Conservation (phyloP, 2,888 invertebrate species). For the Cynaeus angustus region DNA sequence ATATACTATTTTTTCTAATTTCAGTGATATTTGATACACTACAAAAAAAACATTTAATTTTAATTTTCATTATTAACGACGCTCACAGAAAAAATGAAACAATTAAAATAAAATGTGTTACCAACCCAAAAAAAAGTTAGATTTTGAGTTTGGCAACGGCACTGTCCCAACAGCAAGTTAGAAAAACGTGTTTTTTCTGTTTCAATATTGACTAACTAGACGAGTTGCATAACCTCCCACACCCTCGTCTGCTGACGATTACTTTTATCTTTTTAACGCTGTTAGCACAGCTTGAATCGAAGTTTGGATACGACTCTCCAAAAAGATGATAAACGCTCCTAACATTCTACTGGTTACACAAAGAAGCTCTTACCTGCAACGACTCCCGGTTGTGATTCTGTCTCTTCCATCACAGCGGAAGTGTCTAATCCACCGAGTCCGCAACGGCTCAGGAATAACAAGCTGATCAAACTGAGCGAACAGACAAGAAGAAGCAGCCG, state of each 20-base stretch:
- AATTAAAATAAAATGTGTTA: no score
- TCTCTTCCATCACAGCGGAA: constrained; percentile 52
- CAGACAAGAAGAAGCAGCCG: constrained; percentile 75
- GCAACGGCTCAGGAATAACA: constrained; percentile 75
- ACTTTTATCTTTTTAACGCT: background rate
- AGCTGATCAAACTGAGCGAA: constrained; percentile 74
- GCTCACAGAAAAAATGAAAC: no score
- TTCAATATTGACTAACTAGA: no score
- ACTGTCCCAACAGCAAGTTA: no score
- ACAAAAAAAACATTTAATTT: no score
- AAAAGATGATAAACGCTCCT: background rate
- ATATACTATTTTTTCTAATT: no score
- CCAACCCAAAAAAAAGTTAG: no score
- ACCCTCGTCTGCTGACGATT: constrained; percentile 9
- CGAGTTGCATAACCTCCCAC: background rate
- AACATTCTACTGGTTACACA: background rate
- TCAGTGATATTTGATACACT: no score
- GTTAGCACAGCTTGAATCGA: constrained; percentile 2
- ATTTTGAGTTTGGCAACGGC: no score
- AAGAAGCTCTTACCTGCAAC: constrained; percentile 57
- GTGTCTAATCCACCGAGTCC: constrained; percentile 70
- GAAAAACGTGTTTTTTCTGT: no score
- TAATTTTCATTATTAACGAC: no score
- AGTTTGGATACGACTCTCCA: background rate
- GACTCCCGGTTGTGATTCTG: constrained; percentile 57